These are phyloP conservation scores for Prunella strophiata DNA, from an alignment of 2,797 vertebrate species.

Conservation along the genomic window DNA sequence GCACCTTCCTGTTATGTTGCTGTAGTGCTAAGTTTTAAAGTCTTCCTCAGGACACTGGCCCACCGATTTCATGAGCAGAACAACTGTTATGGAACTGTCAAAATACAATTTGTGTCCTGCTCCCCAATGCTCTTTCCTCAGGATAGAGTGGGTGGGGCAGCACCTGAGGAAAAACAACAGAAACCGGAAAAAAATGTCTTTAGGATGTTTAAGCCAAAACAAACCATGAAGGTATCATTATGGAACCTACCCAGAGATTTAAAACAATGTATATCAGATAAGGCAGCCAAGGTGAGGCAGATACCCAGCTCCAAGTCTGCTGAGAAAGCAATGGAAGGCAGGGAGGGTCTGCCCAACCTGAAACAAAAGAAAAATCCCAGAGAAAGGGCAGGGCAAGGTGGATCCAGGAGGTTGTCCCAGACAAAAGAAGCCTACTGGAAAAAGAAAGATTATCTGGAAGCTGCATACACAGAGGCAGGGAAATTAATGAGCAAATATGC, in stretches of 20 bases:
- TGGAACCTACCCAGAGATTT: neutral
- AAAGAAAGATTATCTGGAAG: neutral
- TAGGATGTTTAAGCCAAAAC: neutral
- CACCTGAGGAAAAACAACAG: neutral
- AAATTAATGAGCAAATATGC: neutral
- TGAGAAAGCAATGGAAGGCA: neutral
- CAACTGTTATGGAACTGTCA: neutral
- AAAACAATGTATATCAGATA: neutral
- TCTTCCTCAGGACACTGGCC: neutral
- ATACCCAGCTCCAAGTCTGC: neutral
- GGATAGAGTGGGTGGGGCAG: neutral
- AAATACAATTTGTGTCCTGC: neutral
- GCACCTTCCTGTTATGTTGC: neutral
- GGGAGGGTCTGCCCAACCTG: neutral
- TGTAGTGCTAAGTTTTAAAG: neutral
- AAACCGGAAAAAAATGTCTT: neutral
- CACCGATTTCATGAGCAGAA: neutral
- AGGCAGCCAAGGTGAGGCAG: neutral
- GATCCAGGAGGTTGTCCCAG: neutral
- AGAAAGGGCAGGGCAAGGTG: conserved; percentile 9
- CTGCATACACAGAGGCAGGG: neutral
- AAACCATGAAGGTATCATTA: neutral
- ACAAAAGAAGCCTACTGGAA: neutral
- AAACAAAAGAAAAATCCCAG: neutral
- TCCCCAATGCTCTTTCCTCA: neutral